Evolutionary conservation across 2,113 vertebrate species (phyloP).

Genomic region (Promerops cafer): DNA sequence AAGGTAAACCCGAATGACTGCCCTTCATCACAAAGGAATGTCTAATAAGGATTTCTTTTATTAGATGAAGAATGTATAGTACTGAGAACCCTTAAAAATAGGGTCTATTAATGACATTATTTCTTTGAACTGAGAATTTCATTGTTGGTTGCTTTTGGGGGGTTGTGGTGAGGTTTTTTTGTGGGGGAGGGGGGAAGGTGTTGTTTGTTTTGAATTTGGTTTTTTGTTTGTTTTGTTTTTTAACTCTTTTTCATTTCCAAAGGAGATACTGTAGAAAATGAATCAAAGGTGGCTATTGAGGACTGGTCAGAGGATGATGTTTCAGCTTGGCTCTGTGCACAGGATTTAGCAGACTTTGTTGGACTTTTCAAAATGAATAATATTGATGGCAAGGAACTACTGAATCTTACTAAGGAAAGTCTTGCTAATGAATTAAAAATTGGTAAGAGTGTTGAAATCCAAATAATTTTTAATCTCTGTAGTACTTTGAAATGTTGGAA

Average conservation of each 20-base stretch:
- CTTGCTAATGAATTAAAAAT: constrained; percentile 81
- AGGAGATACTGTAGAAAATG: constrained; percentile 61
- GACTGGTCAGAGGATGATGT: constrained; percentile 90
- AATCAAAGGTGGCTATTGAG: constrained; percentile 61
- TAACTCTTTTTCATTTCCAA: constrained; percentile 47
- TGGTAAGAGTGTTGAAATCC: constrained; percentile 70
- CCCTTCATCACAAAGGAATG: too few relatives aligned
- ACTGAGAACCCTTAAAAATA: background rate
- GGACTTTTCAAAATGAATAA: constrained; percentile 80
- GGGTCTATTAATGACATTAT: background rate
- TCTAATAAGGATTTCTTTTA: background rate
- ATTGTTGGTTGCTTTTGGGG: background rate
- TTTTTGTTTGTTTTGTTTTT: background rate
- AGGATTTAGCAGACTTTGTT: constrained; percentile 75
- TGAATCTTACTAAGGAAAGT: constrained; percentile 80
- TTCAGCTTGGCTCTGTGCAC: constrained; percentile 74
- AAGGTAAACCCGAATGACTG: background rate
- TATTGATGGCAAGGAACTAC: constrained; percentile 82
- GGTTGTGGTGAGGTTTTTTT: background rate
- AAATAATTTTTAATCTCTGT: background rate
- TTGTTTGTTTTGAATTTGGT: background rate
- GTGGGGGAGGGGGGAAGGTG: accelerated
- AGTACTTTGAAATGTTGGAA: background rate
- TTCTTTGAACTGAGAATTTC: background rate
- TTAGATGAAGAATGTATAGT: background rate